Evolutionary conservation across 2,888 invertebrate genomes (phyloP), one percentile per base, ranked within the genome.

Genomic region (Coelopa pilipes): DNA sequence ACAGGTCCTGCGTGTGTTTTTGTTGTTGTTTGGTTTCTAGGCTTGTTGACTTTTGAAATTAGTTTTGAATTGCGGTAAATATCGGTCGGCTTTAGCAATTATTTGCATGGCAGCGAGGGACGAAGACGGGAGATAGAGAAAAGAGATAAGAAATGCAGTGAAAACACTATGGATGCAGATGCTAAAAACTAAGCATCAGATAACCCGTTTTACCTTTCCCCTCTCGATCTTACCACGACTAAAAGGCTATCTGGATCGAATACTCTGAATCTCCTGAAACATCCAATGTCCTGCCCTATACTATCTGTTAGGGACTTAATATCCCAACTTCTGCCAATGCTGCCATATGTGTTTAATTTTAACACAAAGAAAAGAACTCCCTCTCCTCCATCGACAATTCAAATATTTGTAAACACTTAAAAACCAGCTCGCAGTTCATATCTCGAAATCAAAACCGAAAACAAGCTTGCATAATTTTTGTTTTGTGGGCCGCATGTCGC

Each of bases 11-110:
- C 15, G 21, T 7, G 59, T 59, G 21, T 47, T 19, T 70, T 78
- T 78, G 77, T 78, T 78, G 77, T 80, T 65, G 74, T 47, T 71
- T 80, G 82, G 83, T 80, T 83, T 82, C 84, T 85, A 82, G 85
- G 83, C 81, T 84, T 85, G 85, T 85, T 85, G 84, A 85, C 85
- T 85, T 85, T 84, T 82, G 83, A 86, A 85, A 85, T 85, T 85
- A 85, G 84, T 84, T 85, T 85, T 85, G 84, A 86, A 86, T 86
- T 85, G 83, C 83, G 84, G 85, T 82, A 85, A 85, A 85, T 85
- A 85, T 81, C 82, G 76, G 49, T n/a, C 19, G 19, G 21, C 9
- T 59, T 17, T 57, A 17, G 19, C 19, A 11, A 59, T 59, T 59
- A 21, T 59, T 21, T 59, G 21, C 34, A 34, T 34, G 34, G 34